These are phyloP conservation scores for Deroptyus accipitrinus DNA, from an alignment of 2,113 vertebrate species.

Conservation along the genomic window DNA sequence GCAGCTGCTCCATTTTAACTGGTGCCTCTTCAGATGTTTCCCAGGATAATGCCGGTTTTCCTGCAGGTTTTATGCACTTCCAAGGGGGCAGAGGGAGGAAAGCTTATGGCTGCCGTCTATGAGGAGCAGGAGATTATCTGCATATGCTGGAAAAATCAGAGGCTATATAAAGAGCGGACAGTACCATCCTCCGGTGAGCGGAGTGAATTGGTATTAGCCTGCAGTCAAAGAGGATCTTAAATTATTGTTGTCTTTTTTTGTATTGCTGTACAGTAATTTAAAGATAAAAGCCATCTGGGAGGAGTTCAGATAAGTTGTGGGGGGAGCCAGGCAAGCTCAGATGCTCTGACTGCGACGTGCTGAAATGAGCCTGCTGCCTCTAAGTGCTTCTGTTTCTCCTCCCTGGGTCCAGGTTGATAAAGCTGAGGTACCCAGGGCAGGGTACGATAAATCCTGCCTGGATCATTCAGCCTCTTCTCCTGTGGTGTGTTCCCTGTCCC, in stretches of 20 bases:
- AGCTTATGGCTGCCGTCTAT: slow-evolving; percentile 38
- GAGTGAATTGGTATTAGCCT: slow-evolving; percentile 33
- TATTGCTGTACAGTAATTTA: slow-evolving; percentile 33
- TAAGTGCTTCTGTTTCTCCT: background rate
- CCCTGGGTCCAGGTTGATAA: background rate
- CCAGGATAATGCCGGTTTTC: background rate
- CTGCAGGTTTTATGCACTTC: slow-evolving; percentile 23
- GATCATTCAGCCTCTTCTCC: background rate
- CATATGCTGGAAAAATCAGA: slow-evolving; percentile 28
- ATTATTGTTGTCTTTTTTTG: slow-evolving; percentile 46
- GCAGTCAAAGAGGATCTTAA: slow-evolving; percentile 55
- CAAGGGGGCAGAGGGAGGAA: background rate
- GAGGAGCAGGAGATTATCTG: slow-evolving; percentile 54
- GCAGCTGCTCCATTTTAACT: background rate
- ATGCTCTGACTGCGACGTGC: background rate
- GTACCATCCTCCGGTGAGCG: background rate
- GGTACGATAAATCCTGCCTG: background rate
- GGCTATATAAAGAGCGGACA: slow-evolving; percentile 19
- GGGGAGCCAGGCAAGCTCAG: background rate
- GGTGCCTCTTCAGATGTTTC: background rate
- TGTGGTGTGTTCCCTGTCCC: background rate
- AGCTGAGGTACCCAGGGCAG: background rate
- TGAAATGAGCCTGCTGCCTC: background rate
- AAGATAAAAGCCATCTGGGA: slow-evolving; percentile 60
- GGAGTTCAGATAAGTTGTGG: slow-evolving; percentile 33